Base-by-base conservation (phyloP, 1,140 invertebrate genomes). In the Maconellicoccus hirsutus region DNA sequence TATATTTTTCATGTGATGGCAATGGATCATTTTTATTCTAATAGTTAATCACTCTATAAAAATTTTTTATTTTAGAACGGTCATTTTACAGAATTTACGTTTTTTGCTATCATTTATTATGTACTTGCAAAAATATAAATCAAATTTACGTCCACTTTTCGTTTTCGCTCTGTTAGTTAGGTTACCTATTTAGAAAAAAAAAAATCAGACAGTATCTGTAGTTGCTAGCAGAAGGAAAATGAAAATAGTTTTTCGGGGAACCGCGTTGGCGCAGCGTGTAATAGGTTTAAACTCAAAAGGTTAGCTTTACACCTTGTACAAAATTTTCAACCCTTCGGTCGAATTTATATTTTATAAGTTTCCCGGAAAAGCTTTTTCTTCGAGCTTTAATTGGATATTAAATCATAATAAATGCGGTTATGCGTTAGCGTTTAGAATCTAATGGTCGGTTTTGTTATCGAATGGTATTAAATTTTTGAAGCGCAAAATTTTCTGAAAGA, bases 291-390 rank as follows among this genome's bases (percentile, higher is more conserved):
- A 52, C 42, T 52, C 42, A 2, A 16, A 19, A 52, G 42, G 42
- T 14, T 52, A 8, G 42, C 16, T 14, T 52, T 52, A 52, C 42
- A 52, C 42, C 42, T 52, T 3, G 42, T 16, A 52, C n/a, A 52
- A 52, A 52, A 52, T 52, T 52, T 52, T 52, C 42, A 52, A 52
- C 42, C 42, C 16, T 52, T 52, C 42, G 42, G 42, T 52, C 42
- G 42, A 52, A 52, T 52, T 52, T 52, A 52, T 52, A 52, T 52
- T 52, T 52, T 52, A 52, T 52, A 52, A 52, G 42, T 52, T 52
- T 52, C n/a, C 42, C 42, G 42, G 42, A 52, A 52, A 52, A 52
- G 42, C 42, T 52, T 52, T 52, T 52, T 52, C 42, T 52, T 16
- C 42, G 42, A 16, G 42, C 42, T 52, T 52, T 52, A 52, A 52